Base-by-base conservation (phyloP, 2,888 invertebrate species). In the Melipona bicolor region DNA sequence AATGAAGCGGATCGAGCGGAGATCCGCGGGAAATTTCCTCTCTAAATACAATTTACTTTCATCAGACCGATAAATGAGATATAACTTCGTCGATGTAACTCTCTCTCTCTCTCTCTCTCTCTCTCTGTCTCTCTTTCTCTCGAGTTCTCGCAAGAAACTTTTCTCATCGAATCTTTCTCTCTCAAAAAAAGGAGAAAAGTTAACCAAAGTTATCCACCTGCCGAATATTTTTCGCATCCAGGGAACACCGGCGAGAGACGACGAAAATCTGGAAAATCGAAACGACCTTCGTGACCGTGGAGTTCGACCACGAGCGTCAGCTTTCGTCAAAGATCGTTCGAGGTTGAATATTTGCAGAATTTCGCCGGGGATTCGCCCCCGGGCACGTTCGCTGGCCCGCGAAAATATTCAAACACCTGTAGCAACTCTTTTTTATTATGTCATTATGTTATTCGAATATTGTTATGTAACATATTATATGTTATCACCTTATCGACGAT, bases 311-410 rank as follows among this genome's bases (percentile, higher is more conserved):
- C 36, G 19, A 43, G 4, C 15, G 36, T n/a, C 5, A 9, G 1
- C 19, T 15, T 32, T 32, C 32, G 32, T 36, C 1, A 36, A 36
- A 36, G 36, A 36, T 36, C 9, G 36, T 36, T 36, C 43, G 6
- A 17, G n/a, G 61, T 62, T 32, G 69, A 65, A 49, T 49, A 50
- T 70, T 77, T 64, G 36, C 52, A 49, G 21, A 56, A 49, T 65
- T 50, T 17, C 54, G 21, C 19, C 54, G 68, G 59, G 56, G 62
- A 49, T 49, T 36, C 72, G 49, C 50, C 64, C n/a, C 36, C 50
- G 32, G 5, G 32, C 80, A 68, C 62, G 65, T 59, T 13, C n/a
- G n/a, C 11, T n/a, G 11, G 13, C 21, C 11, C 56, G n/a, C n/a
- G n/a, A 56, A 56, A n/a, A 56, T 56, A 56, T n/a, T 56, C 56